Conservation (phyloP, 2,113 vertebrate species). For the Nannospalax galili region DNA sequence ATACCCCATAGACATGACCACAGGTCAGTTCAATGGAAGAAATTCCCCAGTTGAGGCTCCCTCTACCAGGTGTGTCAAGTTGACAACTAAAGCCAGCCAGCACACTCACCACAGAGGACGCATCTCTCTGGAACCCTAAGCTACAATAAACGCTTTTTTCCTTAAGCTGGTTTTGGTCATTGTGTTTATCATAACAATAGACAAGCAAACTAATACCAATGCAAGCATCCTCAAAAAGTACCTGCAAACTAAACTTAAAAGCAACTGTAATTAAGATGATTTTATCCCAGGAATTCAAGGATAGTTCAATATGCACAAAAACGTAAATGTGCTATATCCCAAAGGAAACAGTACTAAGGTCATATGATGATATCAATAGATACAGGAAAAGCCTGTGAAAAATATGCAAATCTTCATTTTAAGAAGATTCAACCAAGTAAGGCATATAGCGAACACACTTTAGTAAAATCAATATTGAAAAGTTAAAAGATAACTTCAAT, state of each 20-base stretch:
- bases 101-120: no score
- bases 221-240: not conserved
- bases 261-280: not conserved
- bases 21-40: no score
- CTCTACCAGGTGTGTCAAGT: no score
- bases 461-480: not conserved
- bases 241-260: not conserved
- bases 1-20: no score
- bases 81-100: no score
- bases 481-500: not conserved
- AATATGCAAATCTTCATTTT: not conserved
- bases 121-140: not conserved
- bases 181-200: not conserved
- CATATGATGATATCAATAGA: not conserved
- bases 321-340: not conserved
- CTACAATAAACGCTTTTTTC: no score
- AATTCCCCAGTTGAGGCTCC: no score
- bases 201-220: no score
- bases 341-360: not conserved
- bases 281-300: not conserved
- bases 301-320: not conserved
- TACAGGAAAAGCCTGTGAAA: not conserved
- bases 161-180: not conserved
- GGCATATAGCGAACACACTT: not conserved
- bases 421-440: not conserved